Base-by-base conservation (phyloP, 2,797 vertebrate genomes). In the Lepus oiostolus region DNA sequence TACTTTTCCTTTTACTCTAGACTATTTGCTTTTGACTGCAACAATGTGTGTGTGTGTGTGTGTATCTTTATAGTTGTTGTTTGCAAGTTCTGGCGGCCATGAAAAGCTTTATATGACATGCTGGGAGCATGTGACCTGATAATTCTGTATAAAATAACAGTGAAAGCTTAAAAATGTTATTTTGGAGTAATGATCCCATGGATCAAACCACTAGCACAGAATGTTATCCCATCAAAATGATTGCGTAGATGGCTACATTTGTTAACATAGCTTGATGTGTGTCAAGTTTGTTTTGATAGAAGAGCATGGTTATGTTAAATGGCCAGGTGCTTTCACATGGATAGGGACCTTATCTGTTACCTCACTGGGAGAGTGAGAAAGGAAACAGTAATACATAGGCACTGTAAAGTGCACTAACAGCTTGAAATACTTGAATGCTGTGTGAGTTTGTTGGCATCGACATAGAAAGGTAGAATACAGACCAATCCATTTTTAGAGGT, bases 201-300 rank as follows among this genome's bases (percentile, higher is more conserved):
- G 47, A 47, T 42, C 24, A 42, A 35, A 26, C 19, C 17, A 60
- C 76, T 76, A 76, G 47, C 26, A 67, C 89, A 70, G 81, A 74
- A 32, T 84, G 17, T 77, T 74, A 28, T 52, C 65, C 54, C 12
- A 50, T 92, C 3, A 60, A 74, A 77, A 80, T 85, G 4, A 88
- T 77, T 68, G 58, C 50, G 89, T 32, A 38, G 30, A 65, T 75
- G 24, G 83, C 82, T 85, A 47, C 63, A 42, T 63, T 65, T 22
- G 74, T 68, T 79, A 30, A 62, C 81, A n/a, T 67, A 32, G 47
- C 4, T 76, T 90, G 42, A 63, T 83, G 3, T 67, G 4, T 82
- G 6, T 81, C 65, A 58, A 68, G 4, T 92, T 82, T 80, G 38
- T 91, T 90, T 88, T 8, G 5, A n/a, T 79, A 95, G 74, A 93